phyloP scores from a whole-genome alignment of 2,797 vertebrate species.

The Pseudochromis fuscus region DNA sequence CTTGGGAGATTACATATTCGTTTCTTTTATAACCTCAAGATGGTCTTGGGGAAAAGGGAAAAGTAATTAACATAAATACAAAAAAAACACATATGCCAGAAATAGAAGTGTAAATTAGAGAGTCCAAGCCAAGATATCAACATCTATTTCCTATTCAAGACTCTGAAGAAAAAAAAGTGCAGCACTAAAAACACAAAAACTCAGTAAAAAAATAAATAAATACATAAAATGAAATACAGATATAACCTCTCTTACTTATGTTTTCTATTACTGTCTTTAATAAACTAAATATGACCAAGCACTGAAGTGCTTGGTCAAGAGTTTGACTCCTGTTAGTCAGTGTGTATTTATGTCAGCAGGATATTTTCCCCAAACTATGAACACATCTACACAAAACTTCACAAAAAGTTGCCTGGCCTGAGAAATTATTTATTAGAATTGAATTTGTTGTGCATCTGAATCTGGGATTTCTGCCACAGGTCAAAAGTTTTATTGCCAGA shows the following conservation, averaged over 20 bases:
- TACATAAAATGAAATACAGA: background rate
- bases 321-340: background rate
- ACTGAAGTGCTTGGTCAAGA: background rate
- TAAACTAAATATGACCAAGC: background rate
- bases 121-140: no score
- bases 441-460: background rate
- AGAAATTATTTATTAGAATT: conserved; percentile 18
- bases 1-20: background rate
- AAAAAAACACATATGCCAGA: no score
- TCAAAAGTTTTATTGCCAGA: background rate
- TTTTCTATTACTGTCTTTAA: no score
- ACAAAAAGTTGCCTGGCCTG: conserved; percentile 2
- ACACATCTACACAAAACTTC: background rate
- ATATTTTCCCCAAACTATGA: conserved; percentile 14
- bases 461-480: conserved; percentile 14
- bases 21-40: background rate
- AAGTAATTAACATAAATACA: conserved; percentile 3
- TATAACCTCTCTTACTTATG: no score
- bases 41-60: background rate
- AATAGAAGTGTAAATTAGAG: no score
- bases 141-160: no score
- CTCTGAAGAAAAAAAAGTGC: no score
- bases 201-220: background rate
- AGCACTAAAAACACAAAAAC: background rate
- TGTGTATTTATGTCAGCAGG: conserved; percentile 2